These are phyloP conservation scores for Gasterosteus nipponicus DNA, from an alignment of 2,113 vertebrate species.

Conservation along the genomic window DNA sequence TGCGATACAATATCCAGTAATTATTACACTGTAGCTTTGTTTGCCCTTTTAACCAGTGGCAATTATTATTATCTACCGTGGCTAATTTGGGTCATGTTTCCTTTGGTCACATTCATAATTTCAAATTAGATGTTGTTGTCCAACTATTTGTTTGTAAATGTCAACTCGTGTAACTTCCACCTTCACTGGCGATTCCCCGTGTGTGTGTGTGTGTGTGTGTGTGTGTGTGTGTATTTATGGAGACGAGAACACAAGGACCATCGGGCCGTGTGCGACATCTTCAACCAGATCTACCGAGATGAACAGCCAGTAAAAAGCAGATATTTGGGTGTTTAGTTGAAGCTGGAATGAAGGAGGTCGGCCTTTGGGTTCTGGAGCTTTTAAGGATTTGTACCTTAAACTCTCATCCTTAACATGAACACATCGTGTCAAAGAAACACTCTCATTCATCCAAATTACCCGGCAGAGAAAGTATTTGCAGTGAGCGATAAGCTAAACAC, in stretches of 20 bases:
- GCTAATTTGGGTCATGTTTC: neutral
- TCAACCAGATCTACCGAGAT: constrained; percentile 37
- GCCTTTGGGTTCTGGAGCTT: constrained; percentile 30
- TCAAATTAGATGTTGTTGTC: neutral
- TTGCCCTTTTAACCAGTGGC: neutral
- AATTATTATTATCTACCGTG: neutral
- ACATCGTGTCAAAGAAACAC: constrained; percentile 55
- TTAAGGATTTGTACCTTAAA: constrained; percentile 61
- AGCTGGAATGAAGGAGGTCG: constrained; percentile 17
- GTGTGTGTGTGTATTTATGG: neutral
- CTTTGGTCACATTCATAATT: neutral
- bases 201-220: neutral
- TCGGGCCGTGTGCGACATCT: neutral
- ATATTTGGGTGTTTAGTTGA: constrained; percentile 26
- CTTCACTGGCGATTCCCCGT: neutral
- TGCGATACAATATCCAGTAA: neutral
- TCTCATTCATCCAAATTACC: constrained; percentile 59
- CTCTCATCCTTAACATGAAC: constrained; percentile 64
- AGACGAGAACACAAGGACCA: neutral
- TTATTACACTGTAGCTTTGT: neutral
- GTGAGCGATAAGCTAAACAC: constrained; percentile 55
- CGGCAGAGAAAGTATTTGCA: constrained; percentile 44
- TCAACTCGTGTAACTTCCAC: neutral
- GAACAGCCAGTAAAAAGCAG: constrained; percentile 29
- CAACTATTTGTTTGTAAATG: neutral